These are phyloP conservation scores for Trichonephila clavipes DNA, from an alignment of 1,140 invertebrate species.

Conservation along the genomic window DNA sequence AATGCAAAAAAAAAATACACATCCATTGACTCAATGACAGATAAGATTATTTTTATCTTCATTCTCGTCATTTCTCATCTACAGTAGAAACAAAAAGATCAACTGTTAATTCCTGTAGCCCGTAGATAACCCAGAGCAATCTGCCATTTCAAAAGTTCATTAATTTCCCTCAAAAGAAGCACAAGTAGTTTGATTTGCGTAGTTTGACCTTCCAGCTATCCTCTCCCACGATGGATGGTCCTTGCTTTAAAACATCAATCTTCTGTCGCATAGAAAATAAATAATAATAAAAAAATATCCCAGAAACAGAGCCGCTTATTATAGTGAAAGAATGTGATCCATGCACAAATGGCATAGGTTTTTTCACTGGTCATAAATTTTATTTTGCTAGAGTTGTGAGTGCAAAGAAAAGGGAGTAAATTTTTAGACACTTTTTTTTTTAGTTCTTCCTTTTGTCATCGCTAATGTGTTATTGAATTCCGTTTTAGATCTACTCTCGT, in stretches of 20 bases:
- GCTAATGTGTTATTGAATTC: slow-evolving; percentile 64
- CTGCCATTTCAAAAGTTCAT: slow-evolving; percentile 56
- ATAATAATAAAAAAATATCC: slow-evolving; percentile 51
- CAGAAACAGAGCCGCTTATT: slow-evolving; percentile 45
- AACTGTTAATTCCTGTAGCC: slow-evolving; percentile 40
- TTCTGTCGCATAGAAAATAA: not conserved
- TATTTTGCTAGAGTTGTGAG: slow-evolving; percentile 39
- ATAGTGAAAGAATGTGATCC: slow-evolving; percentile 33
- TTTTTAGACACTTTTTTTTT: not conserved
- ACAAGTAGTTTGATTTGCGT: slow-evolving; percentile 13
- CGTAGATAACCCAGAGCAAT: slow-evolving; percentile 37
- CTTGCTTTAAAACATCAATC: slow-evolving; percentile 62
- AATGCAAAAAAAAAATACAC: not conserved
- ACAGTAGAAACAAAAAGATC: not conserved
- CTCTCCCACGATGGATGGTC: slow-evolving; percentile 20
- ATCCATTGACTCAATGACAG: not conserved
- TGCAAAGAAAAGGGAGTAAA: slow-evolving; percentile 14
- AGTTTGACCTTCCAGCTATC: slow-evolving; percentile 54
- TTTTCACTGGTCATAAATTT: slow-evolving; percentile 49
- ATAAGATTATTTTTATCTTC: not conserved
- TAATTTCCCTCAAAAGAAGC: slow-evolving; percentile 19
- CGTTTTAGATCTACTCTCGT: slow-evolving; percentile 31
- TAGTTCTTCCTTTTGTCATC: not conserved
- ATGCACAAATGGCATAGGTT: slow-evolving; percentile 51
- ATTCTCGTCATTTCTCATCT: not conserved